Evolutionary conservation across 2,888 invertebrate genomes (phyloP).

Genomic region (Stomorhina lunata): DNA sequence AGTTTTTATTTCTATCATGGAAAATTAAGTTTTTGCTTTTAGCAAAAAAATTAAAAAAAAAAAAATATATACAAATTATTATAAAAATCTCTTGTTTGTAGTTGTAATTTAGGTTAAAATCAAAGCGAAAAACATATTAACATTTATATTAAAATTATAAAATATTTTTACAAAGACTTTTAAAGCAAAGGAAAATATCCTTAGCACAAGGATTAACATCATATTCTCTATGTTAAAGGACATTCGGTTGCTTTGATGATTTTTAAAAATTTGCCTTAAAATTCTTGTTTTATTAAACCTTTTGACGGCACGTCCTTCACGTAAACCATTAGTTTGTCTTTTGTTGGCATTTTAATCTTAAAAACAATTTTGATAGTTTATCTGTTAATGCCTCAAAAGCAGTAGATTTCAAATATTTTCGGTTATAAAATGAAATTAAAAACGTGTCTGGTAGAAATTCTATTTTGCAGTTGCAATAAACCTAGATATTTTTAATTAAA

Average conservation of each 20-base stretch:
- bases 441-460: constrained; percentile 3
- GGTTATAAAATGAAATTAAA: neutral
- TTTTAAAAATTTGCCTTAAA: neutral
- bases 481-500: constrained; percentile 8
- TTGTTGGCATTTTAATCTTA: neutral
- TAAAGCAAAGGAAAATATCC: constrained; percentile 5
- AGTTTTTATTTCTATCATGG: constrained; percentile 1
- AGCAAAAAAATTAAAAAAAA: neutral
- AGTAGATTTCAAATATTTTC: neutral
- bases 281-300: neutral
- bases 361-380: neutral
- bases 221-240: neutral
- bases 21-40: neutral
- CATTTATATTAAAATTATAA: constrained; percentile 23
- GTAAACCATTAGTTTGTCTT: constrained; percentile 25
- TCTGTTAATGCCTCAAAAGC: neutral
- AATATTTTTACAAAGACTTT: neutral
- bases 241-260: neutral
- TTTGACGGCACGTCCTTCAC: constrained; percentile 22
- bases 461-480: constrained; percentile 15
- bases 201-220: neutral
- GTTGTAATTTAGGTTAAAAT: constrained; percentile 53
- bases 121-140: constrained; percentile 36
- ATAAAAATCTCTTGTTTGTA: too few relatives aligned
- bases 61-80: neutral